Evolutionary conservation across 1,140 invertebrate species (phyloP), one percentile per base, ranked within the genome.

Genomic region (Drosophila seguyi): DNA sequence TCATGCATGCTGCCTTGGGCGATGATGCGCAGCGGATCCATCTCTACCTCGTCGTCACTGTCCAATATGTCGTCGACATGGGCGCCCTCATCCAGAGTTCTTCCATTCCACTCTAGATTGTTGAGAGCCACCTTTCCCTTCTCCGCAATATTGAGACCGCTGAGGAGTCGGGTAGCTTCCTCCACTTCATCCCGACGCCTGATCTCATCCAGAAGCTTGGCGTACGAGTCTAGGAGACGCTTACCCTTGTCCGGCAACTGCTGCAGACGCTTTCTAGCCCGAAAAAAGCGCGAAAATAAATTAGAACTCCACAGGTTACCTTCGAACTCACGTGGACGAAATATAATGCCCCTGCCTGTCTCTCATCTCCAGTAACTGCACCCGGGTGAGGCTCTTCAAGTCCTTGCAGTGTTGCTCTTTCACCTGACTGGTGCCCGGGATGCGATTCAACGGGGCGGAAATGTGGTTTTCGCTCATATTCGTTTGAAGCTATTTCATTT

Each of bases 241-340:
- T 94, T 93, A 10, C 96, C 96, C 92, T 95, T 96, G 72, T 96
- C 96, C 0, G 95, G 93, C 62, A 96, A 87, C 77, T 94, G 95
- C 6, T 82, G 79, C 18, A 95, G 39, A 7, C 81, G 77, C 18
- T 75, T 67, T 48, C 92, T 93, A 41, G 42, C 18, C 6, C 25
- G 18, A n/a, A 52, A 52, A 44, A 20, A 59, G 39, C 38, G 48
- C 48, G 20, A 45, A 36, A 27, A 34, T 74, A 29, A 25, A 31
- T 74, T 25, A 48, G 14, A 60, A 29, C 20, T 42, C 31, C 18
- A 47, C 47, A 63, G 72, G 18, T 62, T 41, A n/a, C 13, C 2
- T 1, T 1, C 16, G 31, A 74, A 93, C 93, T 83, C 86, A 94
- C 94, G 93, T 94, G 67, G 94, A 94, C 0, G 71, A 68, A 34